phyloP scores from a whole-genome alignment of 2,797 vertebrate genomes.

The Tolypeutes matacus region DNA sequence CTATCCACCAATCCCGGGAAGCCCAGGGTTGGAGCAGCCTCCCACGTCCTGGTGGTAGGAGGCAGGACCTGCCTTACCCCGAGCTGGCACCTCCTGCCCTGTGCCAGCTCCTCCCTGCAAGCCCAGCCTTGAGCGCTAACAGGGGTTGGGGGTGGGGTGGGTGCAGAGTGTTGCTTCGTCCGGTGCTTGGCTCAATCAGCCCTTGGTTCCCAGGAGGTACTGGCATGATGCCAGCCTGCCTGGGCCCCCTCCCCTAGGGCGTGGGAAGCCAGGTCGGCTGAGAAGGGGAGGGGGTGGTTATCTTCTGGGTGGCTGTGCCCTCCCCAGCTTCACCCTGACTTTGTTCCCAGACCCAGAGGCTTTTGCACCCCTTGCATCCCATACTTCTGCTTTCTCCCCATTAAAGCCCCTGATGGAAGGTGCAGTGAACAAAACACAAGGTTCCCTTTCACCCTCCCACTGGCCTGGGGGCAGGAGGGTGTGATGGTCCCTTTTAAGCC shows the following conservation, averaged over 20 bases:
- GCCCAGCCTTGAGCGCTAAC: neutral
- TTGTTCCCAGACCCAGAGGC: neutral
- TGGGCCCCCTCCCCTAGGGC: neutral
- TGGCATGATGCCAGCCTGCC: neutral
- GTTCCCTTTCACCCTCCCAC: too few species aligned
- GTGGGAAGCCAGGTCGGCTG: neutral
- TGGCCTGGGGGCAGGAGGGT: neutral
- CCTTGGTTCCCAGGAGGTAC: neutral
- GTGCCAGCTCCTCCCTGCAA: neutral
- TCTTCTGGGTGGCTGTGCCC: neutral
- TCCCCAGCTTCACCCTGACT: neutral
- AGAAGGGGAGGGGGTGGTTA: neutral
- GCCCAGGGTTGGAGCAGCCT: neutral
- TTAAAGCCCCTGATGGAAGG: neutral
- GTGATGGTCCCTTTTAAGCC: neutral
- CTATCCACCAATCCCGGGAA: neutral
- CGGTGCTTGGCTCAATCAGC: neutral
- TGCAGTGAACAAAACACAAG: neutral
- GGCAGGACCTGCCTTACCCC: too few species aligned
- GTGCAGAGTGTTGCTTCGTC: neutral
- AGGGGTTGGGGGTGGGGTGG: too few species aligned
- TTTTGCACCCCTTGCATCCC: neutral
- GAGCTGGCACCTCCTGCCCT: neutral
- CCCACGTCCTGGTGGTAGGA: too few species aligned
- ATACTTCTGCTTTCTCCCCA: neutral